Conservation (phyloP, 2,113 vertebrate species). For the Myotis yumanensis region DNA sequence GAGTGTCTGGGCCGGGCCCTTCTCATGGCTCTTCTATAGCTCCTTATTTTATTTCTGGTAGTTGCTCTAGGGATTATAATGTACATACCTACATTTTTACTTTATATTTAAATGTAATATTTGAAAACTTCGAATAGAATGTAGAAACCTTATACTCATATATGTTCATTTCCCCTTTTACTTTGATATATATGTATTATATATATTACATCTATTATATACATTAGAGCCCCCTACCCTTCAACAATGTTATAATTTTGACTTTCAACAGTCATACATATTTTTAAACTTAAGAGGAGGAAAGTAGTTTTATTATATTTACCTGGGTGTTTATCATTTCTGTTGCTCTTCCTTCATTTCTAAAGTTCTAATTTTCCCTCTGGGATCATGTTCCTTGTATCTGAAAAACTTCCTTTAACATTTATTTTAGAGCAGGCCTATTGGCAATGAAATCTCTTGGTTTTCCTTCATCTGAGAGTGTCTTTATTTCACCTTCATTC, state of each 20-base stretch:
- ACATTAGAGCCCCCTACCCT: not conserved
- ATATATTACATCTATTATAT: not conserved
- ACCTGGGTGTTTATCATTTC: not conserved
- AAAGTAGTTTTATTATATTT: not conserved
- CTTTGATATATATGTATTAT: not conserved
- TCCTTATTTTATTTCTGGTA: not conserved
- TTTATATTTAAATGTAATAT: not conserved
- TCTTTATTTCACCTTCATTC: not conserved
- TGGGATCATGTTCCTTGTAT: not conserved
- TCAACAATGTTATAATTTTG: not conserved
- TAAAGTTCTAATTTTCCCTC: not conserved
- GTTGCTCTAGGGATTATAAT: not conserved
- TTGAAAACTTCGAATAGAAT: not conserved
- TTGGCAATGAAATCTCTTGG: not conserved
- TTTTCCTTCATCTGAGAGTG: not conserved
- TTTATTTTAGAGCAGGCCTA: not conserved
- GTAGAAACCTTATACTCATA: not conserved
- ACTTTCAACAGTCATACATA: not conserved
- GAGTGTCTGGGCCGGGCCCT: not conserved
- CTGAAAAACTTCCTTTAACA: not conserved
- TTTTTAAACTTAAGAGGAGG: not conserved
- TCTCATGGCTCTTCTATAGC: not conserved
- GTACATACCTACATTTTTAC: not conserved
- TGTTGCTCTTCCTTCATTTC: not conserved
- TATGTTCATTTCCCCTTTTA: not conserved